Base-by-base conservation (phyloP, 2,888 invertebrate species). In the Sesamia inferens region DNA sequence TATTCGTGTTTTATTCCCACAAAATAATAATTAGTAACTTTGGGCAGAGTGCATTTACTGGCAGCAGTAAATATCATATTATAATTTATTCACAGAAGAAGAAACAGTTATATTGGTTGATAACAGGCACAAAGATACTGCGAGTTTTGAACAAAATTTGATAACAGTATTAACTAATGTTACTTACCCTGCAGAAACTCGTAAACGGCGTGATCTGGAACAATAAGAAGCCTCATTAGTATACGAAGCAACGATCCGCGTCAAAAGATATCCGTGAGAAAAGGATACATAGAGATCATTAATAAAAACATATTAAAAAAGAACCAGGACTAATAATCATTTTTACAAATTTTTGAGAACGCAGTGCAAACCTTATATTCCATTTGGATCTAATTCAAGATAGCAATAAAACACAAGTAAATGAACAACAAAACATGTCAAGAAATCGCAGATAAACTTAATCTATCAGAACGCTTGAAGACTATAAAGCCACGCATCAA, bases 201-300 rank as follows among this genome's bases (percentile, higher is more conserved):
- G 98, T 98, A 81, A 98, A 98, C 82, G 98, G 97, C 63, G 98
- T 98, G 89, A 99, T 98, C 98, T 98, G 97, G 79, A 97, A 97
- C 81, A 93, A 92, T 94, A 93, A 90, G 81, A 85, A 59, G 39
- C 13, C 58, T 66, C n/a, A 72, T 83, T 76, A 85, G 65, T 78
- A 71, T 72, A 66, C 83, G 39, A 19, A 70, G 44, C 24, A 74
- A 44, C 61, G 59, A 58, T 44, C 16, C 47, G 5, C 51, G 51
- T 65, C 61, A 76, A 81, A 70, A 66, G 22, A 62, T 63, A 76
- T 76, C 19, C 51, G 24, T n/a, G 47, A 42, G 47, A 54, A 71
- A 71, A 79, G 42, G n/a, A 58, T 80, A 58, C 3, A 22, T 0
- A n/a, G 48, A 19, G 13, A 42, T 11, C 42, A 42, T 55, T 55